Evolutionary conservation across 35 echinoderm and acorn worm species (phyloP), one percentile per base, ranked within the genome.

Genomic region (Lytechinus pictus): DNA sequence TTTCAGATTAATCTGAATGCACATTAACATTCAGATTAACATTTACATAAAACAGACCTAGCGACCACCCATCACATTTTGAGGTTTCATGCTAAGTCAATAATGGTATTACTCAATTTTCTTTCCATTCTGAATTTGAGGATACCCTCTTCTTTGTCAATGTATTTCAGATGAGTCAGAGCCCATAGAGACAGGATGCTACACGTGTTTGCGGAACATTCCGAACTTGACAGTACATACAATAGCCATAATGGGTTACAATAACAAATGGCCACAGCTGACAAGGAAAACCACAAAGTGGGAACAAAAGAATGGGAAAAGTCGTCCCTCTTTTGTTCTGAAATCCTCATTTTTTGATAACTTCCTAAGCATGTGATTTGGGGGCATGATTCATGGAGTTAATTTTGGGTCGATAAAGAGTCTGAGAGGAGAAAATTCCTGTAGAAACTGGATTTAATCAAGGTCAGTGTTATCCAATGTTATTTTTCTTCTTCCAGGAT

Each of bases 321-420:
- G 66, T 79, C 19, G n/a, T 79, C 57, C 57, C 57, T 60, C 57
- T 60, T 60, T 60, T 60, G 57, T 60, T 60, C 57, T 8, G n/a
- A 79, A 79, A 79, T 79, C 66, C 66, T 79, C 66, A 79, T 24
- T 79, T 79, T 79, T 79, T 14, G 66, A 79, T 79, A 79, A 79
- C 66, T 79, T 79, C 66, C 66, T 79, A 79, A 79, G 66, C 66
- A 79, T 79, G 66, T 79, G 66, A 79, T 79, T 79, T 79, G 4
- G 66, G 66, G 66, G 66, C 4, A 79, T 79, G 66, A 79, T 79
- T 79, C 66, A 79, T 79, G 66, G 16, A 79, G 66, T 79, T 3
- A 79, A 79, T 79, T 79, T 79, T 79, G 66, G 61, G 66, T 79
- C 66, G n/a, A 79, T 27, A 79, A 24, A 79, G 66, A 19, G 16